Conservation (phyloP, 2,888 invertebrate genomes). For the Allolobophora icterica region DNA sequence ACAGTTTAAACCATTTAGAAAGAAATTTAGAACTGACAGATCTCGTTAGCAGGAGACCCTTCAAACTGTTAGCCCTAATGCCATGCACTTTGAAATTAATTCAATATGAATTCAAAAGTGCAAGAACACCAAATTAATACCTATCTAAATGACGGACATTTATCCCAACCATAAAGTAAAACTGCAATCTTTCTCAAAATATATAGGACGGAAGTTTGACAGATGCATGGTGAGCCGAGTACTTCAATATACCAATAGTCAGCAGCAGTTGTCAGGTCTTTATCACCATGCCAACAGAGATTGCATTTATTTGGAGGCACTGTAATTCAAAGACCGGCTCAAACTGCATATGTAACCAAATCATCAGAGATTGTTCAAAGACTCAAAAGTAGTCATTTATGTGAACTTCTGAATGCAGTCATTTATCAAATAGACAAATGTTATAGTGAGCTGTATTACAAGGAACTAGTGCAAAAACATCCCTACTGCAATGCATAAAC, state of each 20-base stretch:
- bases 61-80: neutral
- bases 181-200: conserved; percentile 8
- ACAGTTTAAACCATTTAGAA: neutral
- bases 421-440: neutral
- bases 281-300: neutral
- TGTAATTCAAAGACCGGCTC: neutral
- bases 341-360: neutral
- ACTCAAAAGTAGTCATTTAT: neutral
- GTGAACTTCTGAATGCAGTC: neutral
- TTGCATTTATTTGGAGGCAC: too few relatives aligned
- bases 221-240: neutral
- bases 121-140: neutral
- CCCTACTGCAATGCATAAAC: neutral
- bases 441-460: neutral
- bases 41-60: neutral
- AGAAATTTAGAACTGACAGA: neutral
- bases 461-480: neutral
- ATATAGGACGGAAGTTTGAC: neutral
- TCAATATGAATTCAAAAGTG: neutral
- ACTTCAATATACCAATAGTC: neutral
- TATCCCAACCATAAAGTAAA: neutral
- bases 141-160: neutral
- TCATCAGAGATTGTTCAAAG: neutral
- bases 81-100: neutral
- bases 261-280: neutral